Conservation (phyloP, 2,888 invertebrate genomes). For the Mimumesa dahlbomi region DNA sequence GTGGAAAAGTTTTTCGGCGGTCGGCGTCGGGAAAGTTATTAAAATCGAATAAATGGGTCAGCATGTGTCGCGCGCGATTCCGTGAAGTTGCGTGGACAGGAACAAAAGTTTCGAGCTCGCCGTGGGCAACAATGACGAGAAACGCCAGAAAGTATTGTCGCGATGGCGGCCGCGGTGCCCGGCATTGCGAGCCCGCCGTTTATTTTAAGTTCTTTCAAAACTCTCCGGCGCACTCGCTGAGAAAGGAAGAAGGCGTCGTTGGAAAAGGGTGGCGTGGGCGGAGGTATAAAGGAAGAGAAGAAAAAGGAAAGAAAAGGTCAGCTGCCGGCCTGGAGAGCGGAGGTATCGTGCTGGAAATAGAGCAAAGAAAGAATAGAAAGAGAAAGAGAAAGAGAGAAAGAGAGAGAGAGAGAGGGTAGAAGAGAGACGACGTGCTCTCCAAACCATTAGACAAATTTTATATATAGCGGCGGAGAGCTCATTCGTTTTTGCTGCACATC, state of each 20-base stretch:
- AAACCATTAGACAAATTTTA: slow-evolving; percentile 78
- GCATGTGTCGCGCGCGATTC: not conserved
- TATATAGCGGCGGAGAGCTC: slow-evolving; percentile 71
- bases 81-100: slow-evolving; percentile 6
- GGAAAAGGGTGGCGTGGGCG: slow-evolving; percentile 13
- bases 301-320: slow-evolving; percentile 50
- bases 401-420: slow-evolving; percentile 15
- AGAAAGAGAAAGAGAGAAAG: slow-evolving; percentile 5
- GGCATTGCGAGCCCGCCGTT: slow-evolving; percentile 62
- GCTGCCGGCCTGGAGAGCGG: slow-evolving; percentile 37
- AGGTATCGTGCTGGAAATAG: slow-evolving; percentile 63
- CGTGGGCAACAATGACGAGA: slow-evolving; percentile 51
- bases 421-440: slow-evolving; percentile 57
- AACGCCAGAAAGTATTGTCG: slow-evolving; percentile 58
- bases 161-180: slow-evolving; percentile 34
- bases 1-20: too few relatives aligned
- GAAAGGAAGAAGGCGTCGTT: slow-evolving; percentile 46
- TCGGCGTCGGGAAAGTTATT: too few relatives aligned
- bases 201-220: slow-evolving; percentile 77
- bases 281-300: slow-evolving; percentile 39
- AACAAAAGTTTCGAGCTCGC: slow-evolving; percentile 43
- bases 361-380: slow-evolving; percentile 46
- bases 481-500: slow-evolving; percentile 59
- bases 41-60: slow-evolving; percentile 14
- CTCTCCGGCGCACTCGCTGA: slow-evolving; percentile 59